These are phyloP conservation scores for Mythimna albipuncta DNA, from an alignment of 2,888 invertebrate species.

Conservation along the genomic window DNA sequence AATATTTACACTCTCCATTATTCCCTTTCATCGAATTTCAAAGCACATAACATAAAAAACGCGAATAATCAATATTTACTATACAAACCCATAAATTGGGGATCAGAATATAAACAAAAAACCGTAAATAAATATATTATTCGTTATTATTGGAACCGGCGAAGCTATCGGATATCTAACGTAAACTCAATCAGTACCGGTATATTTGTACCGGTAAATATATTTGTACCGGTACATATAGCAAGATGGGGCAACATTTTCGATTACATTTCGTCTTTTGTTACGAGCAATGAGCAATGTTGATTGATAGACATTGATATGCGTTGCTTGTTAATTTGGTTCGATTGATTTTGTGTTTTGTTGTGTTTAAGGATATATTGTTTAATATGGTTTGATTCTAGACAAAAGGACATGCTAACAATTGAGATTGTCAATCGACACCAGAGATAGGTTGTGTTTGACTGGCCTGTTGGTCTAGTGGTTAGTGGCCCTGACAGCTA, in stretches of 20 bases:
- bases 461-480: too few species aligned
- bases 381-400: background rate
- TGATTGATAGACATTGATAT: slow-evolving; percentile 44
- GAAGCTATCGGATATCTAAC: slow-evolving; percentile 60
- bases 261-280: slow-evolving; percentile 59
- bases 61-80: slow-evolving; percentile 38
- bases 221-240: slow-evolving; percentile 47
- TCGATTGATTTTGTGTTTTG: slow-evolving; percentile 16
- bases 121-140: slow-evolving; percentile 51
- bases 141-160: slow-evolving; percentile 44
- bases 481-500: too few species aligned
- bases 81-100: slow-evolving; percentile 36
- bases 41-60: slow-evolving; percentile 23
- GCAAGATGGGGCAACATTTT: slow-evolving; percentile 49
- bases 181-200: slow-evolving; percentile 60
- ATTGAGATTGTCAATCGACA: background rate
- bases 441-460: too few species aligned
- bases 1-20: slow-evolving; percentile 18
- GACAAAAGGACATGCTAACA: background rate
- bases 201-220: slow-evolving; percentile 32
- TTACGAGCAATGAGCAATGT: slow-evolving; percentile 43
- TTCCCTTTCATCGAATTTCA: slow-evolving; percentile 17
- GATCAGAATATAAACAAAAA: slow-evolving; percentile 29
- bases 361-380: slow-evolving; percentile 18
- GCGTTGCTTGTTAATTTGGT: slow-evolving; percentile 36